Conservation (phyloP, 2,113 vertebrate genomes). For the Myotis brandtii region DNA sequence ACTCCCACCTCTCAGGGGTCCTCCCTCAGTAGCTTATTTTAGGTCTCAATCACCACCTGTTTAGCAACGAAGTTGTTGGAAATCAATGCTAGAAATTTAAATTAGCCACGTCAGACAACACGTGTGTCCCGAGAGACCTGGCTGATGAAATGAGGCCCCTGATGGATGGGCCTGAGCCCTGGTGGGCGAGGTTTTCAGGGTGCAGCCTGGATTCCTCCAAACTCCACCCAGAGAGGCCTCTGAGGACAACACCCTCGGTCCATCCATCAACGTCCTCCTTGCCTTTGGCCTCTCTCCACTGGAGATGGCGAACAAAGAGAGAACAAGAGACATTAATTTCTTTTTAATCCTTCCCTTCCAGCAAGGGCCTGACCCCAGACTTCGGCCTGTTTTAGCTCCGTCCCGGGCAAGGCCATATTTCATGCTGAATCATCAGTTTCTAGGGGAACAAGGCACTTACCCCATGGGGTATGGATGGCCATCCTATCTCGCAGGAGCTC, state of each 20-base stretch:
- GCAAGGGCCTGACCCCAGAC: slow-evolving; percentile 81
- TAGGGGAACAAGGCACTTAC: slow-evolving; percentile 8
- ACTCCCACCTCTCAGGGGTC: too few relatives aligned
- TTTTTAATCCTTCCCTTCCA: slow-evolving; percentile 83
- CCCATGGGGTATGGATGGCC: neutral
- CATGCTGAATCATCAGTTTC: slow-evolving; percentile 74
- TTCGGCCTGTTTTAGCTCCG: slow-evolving; percentile 81
- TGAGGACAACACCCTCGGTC: slow-evolving; percentile 59
- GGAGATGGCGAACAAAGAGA: slow-evolving; percentile 83
- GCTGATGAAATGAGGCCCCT: neutral
- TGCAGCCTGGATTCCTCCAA: slow-evolving; percentile 6
- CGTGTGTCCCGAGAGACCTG: neutral
- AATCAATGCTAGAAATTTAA: slow-evolving; percentile 13
- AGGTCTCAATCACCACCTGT: neutral
- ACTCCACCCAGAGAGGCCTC: slow-evolving; percentile 74
- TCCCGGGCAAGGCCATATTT: slow-evolving; percentile 82
- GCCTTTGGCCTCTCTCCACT: slow-evolving; percentile 73
- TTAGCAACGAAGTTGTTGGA: neutral
- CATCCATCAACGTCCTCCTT: slow-evolving; percentile 74
- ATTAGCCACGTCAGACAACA: neutral
- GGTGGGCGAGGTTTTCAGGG: neutral
- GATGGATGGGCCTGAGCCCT: neutral
- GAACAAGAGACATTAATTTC: slow-evolving; percentile 83
- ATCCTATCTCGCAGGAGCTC: slow-evolving; percentile 48
- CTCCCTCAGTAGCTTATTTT: neutral